phyloP scores from a whole-genome alignment of 2,888 invertebrate species.

The Temnothorax ravouxi region DNA sequence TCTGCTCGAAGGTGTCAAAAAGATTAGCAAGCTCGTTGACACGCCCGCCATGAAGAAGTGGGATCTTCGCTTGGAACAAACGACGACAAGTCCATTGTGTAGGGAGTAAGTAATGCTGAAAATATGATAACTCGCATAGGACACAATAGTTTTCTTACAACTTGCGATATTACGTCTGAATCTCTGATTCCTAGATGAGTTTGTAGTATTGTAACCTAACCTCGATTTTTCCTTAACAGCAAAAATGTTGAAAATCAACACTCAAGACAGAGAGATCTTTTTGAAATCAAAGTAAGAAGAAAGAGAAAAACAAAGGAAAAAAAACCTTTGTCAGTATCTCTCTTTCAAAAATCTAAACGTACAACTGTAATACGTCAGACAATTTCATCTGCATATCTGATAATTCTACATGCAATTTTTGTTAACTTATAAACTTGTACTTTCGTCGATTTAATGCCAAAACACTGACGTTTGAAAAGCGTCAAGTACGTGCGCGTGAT shows the following conservation, averaged over 20 bases:
- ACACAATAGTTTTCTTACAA: not conserved
- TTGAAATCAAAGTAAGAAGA: not conserved
- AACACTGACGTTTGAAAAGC: not conserved
- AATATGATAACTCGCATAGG: not conserved
- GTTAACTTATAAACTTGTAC: not conserved
- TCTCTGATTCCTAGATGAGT: not conserved
- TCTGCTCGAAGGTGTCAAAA: slow-evolving; percentile 89
- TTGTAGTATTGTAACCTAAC: not conserved
- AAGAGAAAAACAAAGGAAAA: not conserved
- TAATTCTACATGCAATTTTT: not conserved
- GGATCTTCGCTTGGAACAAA: slow-evolving; percentile 88
- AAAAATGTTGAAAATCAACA: not conserved
- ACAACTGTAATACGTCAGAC: not conserved
- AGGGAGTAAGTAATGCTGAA: slow-evolving; percentile 80
- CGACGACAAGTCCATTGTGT: slow-evolving; percentile 88
- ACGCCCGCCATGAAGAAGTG: slow-evolving; percentile 89
- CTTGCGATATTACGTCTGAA: not conserved
- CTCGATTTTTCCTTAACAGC: not conserved
- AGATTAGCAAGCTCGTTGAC: slow-evolving; percentile 88
- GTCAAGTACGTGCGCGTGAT: no score
- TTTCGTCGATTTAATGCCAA: not conserved
- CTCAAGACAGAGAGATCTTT: not conserved
- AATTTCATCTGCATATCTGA: not conserved
- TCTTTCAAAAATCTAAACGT: not conserved
- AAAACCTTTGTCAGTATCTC: not conserved